Evolutionary conservation across 2,113 vertebrate genomes (phyloP), one percentile per base, ranked within the genome.

Genomic region (Melanotaenia duboulayi): DNA sequence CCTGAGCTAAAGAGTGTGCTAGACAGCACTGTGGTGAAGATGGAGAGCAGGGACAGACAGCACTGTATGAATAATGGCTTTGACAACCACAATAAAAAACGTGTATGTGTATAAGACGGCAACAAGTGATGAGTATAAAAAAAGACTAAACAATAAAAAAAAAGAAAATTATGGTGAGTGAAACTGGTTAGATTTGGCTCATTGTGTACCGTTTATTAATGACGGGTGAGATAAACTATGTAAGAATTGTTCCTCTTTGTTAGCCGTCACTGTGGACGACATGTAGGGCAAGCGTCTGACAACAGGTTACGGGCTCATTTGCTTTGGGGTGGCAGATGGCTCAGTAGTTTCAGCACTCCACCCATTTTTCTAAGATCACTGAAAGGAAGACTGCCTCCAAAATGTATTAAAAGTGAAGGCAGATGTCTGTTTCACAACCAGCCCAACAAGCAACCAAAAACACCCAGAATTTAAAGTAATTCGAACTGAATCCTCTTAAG

Each of bases 271-370:
- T 65, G 51, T 50, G 67, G 73, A 63, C 7, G 42, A 71, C 37
- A 24, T 0, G 10, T 28, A 28, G 28, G 28, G 28, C 58, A 11
- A n/a, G 58, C 39, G 59, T 87, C 74, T 40, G 55, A 68, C n/a
- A n/a, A 32, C 19, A 16, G 69, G 61, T 58, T 73, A 83, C 80
- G 86, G 90, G 87, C 86, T 90, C 84, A 62, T 49, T 54, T 82
- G 55, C 60, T 56, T 28, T 68, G 71, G 66, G 74, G 71, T 23
- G 22, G 61, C 19, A 64, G 73, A 78, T 86, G 87, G 87, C 92
- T 92, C 90, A 93, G 92, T 90, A 90, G 90, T 92, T 86, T 87
- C 80, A 82, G 80, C 84, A 74, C 75, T 74, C 74, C 81, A 64
- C 57, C 68, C 66, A n/a, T 61, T 35, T 59, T 52, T 46, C 42